A percentile compares a stretch with the other conserved stretches of the same genome.
Conservation (phyloP, 1,140 invertebrate species). For the Heliothis virescens region DNA sequence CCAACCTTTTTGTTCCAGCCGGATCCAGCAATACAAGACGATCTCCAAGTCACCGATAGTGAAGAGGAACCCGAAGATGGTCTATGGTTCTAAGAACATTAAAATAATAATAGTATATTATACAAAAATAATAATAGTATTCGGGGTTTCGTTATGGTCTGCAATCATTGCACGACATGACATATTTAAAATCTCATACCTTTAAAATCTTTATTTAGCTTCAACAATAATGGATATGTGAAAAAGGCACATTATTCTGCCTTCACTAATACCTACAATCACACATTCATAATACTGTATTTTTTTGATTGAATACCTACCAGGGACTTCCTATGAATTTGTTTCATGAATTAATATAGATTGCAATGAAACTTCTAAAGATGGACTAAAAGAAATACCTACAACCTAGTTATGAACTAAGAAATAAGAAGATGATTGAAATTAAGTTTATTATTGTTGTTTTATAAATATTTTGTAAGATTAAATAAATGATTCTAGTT, state of each 20-base stretch:
- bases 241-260: no score
- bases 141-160: no score
- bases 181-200: no score
- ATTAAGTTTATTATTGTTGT: conserved; percentile 28
- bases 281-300: no score
- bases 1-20: conserved; percentile 63
- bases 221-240: no score
- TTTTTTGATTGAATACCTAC: no score
- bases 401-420: conserved; percentile 1
- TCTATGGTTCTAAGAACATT: conserved; percentile 75
- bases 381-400: background rate
- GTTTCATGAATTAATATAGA: no score
- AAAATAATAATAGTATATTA: background rate
- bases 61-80: conserved; percentile 84
- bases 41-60: conserved; percentile 82
- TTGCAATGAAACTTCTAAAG: no score
- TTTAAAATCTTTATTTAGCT: no score
- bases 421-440: background rate
- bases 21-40: conserved; percentile 82
- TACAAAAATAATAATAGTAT: background rate
- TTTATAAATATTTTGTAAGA: conserved; percentile 12
- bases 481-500: conserved; percentile 16
- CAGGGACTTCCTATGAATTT: no score
- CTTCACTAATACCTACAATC: no score
- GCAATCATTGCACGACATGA: no score